phyloP scores from a whole-genome alignment of 2,888 invertebrate genomes.

The Alloscopus bannaensis region DNA sequence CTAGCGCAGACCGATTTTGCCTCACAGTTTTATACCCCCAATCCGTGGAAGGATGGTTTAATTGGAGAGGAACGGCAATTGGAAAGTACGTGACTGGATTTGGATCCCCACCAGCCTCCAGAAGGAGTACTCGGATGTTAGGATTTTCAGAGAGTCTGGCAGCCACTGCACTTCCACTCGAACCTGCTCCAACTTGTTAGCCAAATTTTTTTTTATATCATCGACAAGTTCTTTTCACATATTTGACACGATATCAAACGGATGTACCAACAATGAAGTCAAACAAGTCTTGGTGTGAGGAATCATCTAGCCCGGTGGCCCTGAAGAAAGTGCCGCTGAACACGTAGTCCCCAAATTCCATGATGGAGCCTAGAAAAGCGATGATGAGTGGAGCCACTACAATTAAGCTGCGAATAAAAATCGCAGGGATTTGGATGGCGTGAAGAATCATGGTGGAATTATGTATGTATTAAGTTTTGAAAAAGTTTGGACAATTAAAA shows the following conservation, averaged over 20 bases:
- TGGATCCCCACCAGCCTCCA: conserved; percentile 56
- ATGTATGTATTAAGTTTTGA: too few relatives aligned
- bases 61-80: neutral
- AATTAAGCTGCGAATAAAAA: too few relatives aligned
- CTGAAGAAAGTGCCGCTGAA: neutral
- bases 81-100: conserved; percentile 8
- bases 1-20: conserved; percentile 6
- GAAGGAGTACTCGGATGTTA: conserved; percentile 19
- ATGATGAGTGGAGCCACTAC: too few relatives aligned
- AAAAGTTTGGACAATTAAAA: too few relatives aligned
- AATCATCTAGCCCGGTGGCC: neutral
- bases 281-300: neutral
- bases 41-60: conserved; percentile 34
- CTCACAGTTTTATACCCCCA: conserved; percentile 48
- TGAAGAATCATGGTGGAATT: too few relatives aligned
- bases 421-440: too few relatives aligned
- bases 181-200: conserved; percentile 31
- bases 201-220: neutral
- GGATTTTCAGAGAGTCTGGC: conserved; percentile 10
- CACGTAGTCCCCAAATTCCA: neutral
- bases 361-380: too few relatives aligned
- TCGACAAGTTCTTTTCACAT: neutral
- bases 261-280: conserved; percentile 15
- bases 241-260: neutral
- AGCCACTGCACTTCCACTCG: conserved; percentile 7